phyloP scores from a whole-genome alignment of 2,888 invertebrate species.

The Colostygia pectinataria region DNA sequence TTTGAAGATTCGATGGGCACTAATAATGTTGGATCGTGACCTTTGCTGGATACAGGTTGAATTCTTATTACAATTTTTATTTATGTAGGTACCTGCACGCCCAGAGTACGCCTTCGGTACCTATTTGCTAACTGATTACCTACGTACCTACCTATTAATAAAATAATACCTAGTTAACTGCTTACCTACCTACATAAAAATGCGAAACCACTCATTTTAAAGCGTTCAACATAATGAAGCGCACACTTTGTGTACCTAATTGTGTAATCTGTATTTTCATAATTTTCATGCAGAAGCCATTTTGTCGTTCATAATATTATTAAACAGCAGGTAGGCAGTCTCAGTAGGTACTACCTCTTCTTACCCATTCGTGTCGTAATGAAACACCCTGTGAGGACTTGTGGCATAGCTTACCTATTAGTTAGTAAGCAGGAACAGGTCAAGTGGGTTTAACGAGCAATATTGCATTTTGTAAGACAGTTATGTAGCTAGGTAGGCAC shows the following conservation, averaged over 20 bases:
- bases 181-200: too few relatives aligned
- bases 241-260: too few relatives aligned
- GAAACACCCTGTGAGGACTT: constrained; percentile 58
- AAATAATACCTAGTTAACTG: too few relatives aligned
- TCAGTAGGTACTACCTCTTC: neutral
- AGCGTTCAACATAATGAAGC: constrained; percentile 11
- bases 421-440: constrained; percentile 48
- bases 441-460: constrained; percentile 76
- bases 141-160: too few relatives aligned
- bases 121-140: too few relatives aligned
- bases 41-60: constrained; percentile 35
- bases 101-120: too few relatives aligned
- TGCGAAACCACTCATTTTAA: too few relatives aligned
- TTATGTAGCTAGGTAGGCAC: constrained; percentile 16
- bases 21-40: constrained; percentile 47
- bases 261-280: neutral
- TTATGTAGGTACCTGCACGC: constrained; percentile 1
- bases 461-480: constrained; percentile 69
- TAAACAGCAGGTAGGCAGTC: neutral
- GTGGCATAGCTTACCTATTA: constrained; percentile 6
- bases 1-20: constrained; percentile 57
- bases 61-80: neutral
- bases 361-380: constrained; percentile 39
- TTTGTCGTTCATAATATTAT: constrained; percentile 21
- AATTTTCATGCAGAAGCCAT: constrained; percentile 16